phyloP scores from a whole-genome alignment of 1,140 invertebrate species.

The Drosophila miranda region DNA sequence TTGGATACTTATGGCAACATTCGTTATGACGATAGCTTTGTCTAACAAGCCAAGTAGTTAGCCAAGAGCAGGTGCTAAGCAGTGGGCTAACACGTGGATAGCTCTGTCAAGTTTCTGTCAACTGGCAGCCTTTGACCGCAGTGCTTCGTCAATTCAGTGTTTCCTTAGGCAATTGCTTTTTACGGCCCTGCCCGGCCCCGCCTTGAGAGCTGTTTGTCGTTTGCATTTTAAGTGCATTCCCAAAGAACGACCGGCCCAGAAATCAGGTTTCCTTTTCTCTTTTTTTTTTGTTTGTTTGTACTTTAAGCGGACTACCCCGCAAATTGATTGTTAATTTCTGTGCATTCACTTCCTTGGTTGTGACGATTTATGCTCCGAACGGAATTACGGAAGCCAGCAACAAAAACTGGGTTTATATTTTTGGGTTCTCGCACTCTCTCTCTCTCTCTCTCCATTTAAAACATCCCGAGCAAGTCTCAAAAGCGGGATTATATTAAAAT shows the following conservation, averaged over 20 bases:
- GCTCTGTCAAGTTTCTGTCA: not conserved
- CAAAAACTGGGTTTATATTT: slow-evolving; percentile 18
- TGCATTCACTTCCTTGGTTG: slow-evolving; percentile 12
- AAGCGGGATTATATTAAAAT: not conserved
- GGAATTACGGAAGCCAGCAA: slow-evolving; percentile 3
- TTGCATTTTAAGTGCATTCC: slow-evolving; percentile 54
- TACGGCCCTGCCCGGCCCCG: slow-evolving; percentile 50
- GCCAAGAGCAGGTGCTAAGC: slow-evolving; percentile 38
- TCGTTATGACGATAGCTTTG: slow-evolving; percentile 35
- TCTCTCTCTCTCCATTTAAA: not conserved
- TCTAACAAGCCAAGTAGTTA: slow-evolving; percentile 6
- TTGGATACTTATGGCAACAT: slow-evolving; percentile 29
- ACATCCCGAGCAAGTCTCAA: slow-evolving; percentile 4
- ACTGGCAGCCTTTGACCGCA: slow-evolving; percentile 14
- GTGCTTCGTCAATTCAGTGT: slow-evolving; percentile 39
- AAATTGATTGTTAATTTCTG: not conserved
- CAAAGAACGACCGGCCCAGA: slow-evolving; percentile 9
- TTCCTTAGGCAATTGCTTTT: slow-evolving; percentile 38
- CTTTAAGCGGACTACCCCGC: slow-evolving; percentile 23
- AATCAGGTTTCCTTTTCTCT: slow-evolving; percentile 51
- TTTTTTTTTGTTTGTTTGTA: slow-evolving; percentile 26
- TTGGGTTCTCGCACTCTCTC: slow-evolving; percentile 2
- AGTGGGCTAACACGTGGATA: slow-evolving; percentile 1
- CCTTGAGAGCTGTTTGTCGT: slow-evolving; percentile 59
- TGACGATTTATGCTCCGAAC: too few relatives aligned